Percentiles rank a stretch among this genome's conserved stretches.
Evolutionary conservation across 2,113 vertebrate species (phyloP).

Genomic region (Zingel zingel): DNA sequence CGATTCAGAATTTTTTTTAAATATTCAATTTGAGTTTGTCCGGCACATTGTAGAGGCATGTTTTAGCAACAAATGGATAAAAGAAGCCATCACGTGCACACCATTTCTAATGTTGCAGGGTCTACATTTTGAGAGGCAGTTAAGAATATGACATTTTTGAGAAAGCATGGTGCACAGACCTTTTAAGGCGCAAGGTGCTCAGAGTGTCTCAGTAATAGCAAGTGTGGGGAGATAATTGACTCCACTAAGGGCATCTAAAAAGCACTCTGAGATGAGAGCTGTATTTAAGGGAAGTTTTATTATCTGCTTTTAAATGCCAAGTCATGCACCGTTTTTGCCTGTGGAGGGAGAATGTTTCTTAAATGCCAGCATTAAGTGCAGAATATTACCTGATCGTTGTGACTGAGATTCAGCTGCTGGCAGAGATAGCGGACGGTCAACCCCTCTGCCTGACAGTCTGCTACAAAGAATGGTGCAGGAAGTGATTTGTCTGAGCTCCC

Average conservation of each 20-base stretch:
- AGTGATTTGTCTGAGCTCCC: slow-evolving; percentile 75
- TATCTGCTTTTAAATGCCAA: slow-evolving; percentile 83
- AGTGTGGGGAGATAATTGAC: slow-evolving; percentile 82
- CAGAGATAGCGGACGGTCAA: slow-evolving; percentile 63
- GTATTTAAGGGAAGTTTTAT: slow-evolving; percentile 82
- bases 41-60: slow-evolving; percentile 6
- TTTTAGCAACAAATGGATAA: slow-evolving; percentile 61
- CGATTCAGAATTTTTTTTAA: slow-evolving; percentile 1
- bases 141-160: slow-evolving; percentile 77
- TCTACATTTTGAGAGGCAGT: slow-evolving; percentile 65
- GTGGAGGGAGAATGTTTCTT: slow-evolving; percentile 71
- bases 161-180: slow-evolving; percentile 63
- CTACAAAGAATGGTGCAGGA: slow-evolving; percentile 49
- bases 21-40: slow-evolving; percentile 8
- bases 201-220: slow-evolving; percentile 76
- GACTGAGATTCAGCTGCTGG: slow-evolving; percentile 64
- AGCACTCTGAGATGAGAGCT: slow-evolving; percentile 83
- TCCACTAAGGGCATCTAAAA: slow-evolving; percentile 80
- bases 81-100: slow-evolving; percentile 29
- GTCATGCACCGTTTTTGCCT: slow-evolving; percentile 66
- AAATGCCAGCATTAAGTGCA: slow-evolving; percentile 86
- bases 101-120: slow-evolving; percentile 46
- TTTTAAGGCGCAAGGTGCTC: slow-evolving; percentile 71
- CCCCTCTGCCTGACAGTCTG: slow-evolving; percentile 43
- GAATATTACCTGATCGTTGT: slow-evolving; percentile 73